A percentile compares a stretch with the other conserved stretches of the same genome.
phyloP scores from a whole-genome alignment of 2,888 invertebrate species.

The Copidosoma aretas region DNA sequence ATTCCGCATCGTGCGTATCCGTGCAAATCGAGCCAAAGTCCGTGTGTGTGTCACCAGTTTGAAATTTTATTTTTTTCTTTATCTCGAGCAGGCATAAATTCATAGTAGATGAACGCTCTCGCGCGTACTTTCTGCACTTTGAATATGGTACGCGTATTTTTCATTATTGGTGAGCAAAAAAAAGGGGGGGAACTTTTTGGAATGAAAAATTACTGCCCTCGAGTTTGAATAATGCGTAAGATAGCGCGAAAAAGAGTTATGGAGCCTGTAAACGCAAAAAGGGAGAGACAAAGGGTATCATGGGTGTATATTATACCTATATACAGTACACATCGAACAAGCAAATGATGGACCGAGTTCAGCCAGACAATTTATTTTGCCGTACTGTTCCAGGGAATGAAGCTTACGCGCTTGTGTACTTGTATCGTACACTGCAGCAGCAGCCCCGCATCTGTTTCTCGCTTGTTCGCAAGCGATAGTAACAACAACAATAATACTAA shows the following conservation, averaged over 20 bases:
- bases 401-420: no score
- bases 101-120: not conserved
- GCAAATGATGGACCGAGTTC: not conserved
- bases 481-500: no score
- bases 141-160: no score
- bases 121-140: no score
- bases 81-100: not conserved
- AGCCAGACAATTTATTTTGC: not conserved
- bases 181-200: not conserved
- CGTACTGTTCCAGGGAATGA: no score
- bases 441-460: no score
- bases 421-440: no score
- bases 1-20: no score
- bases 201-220: constrained; percentile 9
- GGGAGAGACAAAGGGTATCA: not conserved
- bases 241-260: not conserved
- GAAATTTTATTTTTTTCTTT: not conserved
- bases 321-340: not conserved
- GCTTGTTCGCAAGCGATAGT: no score
- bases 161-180: not conserved
- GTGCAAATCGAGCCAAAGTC: no score
- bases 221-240: not conserved
- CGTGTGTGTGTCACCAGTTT: no score
- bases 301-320: no score
- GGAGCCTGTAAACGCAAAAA: not conserved